Base-by-base conservation (phyloP, 2,113 vertebrate species). In the Melozone crissalis region DNA sequence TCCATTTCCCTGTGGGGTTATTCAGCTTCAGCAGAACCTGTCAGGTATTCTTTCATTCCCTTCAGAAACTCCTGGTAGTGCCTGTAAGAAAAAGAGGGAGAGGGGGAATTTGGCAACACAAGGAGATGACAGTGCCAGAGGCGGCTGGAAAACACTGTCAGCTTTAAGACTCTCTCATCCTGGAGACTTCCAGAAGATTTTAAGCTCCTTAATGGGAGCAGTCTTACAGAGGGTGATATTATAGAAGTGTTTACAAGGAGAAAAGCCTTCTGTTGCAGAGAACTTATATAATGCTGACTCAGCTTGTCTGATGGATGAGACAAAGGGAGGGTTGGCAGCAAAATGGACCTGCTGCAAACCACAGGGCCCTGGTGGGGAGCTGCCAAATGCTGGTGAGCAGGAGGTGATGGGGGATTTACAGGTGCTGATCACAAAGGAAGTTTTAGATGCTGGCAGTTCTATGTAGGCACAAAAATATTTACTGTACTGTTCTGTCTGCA, bases 1-100 rank as follows among this genome's bases (percentile, higher is more conserved):
- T 89, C 90, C 88, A 44, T 79, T 95, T 81, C 44, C 54, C 76
- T 39, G 28, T 54, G 68, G 93, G 87, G 91, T 86, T 68, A 79
- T 54, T 73, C 51, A 83, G 21, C 74, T 86, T 93, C 94, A 68
- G 81, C 65, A 73, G 85, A 88, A 72, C 39, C 84, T 87, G 14
- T 35, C 83, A 92, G 28, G 31, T 54, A 26, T 54, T 57, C 61
- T 75, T 80, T 47, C 52, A 26, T 69, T 68, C 82, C 46, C 77
- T 69, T 46, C 39, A 87, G 81, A 95, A 96, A 76, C 2, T 67
- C 43, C 72, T 87, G 87, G 79, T 31, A 35, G 18, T 66, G 19
- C 23, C 37, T 71, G 68, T 39, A 93, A 89, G 28, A 54, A 46
- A 15, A 69, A n/a, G 24, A 26, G 16, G 68, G 27, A 79, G 51